A percentile compares a stretch with the other conserved stretches of the same genome.
Evolutionary conservation across 2,113 vertebrate genomes (phyloP).

Genomic region (Aplodontia rufa): DNA sequence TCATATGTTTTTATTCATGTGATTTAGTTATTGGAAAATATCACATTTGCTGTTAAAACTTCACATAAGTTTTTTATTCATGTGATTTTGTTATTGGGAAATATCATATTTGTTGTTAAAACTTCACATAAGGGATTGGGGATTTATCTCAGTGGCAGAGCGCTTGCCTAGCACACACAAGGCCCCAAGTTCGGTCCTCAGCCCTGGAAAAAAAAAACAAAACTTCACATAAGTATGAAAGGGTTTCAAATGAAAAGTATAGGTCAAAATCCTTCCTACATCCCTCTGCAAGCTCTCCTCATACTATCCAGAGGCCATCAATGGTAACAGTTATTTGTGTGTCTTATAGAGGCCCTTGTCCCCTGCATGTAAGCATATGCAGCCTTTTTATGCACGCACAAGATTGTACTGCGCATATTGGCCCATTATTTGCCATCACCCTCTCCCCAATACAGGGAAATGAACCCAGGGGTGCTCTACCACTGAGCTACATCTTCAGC

Average conservation of each 20-base stretch:
- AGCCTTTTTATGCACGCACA: neutral
- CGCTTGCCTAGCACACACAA: too few relatives aligned
- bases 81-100: too few relatives aligned
- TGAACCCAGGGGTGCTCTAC: too few relatives aligned
- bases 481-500: too few relatives aligned
- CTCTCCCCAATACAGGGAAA: too few relatives aligned
- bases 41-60: constrained; percentile 36
- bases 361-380: neutral
- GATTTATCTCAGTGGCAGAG: too few relatives aligned
- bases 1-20: neutral
- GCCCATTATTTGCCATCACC: neutral
- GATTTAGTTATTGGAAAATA: constrained; percentile 13
- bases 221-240: too few relatives aligned
- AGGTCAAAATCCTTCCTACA: neutral
- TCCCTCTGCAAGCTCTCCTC: neutral
- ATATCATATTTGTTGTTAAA: too few relatives aligned
- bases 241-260: neutral
- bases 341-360: neutral
- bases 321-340: neutral
- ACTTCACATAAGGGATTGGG: too few relatives aligned
- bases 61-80: too few relatives aligned
- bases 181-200: too few relatives aligned
- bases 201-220: too few relatives aligned
- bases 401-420: neutral
- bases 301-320: neutral